phyloP scores from a whole-genome alignment of 2,797 vertebrate species.

The Denticeps clupeoides region DNA sequence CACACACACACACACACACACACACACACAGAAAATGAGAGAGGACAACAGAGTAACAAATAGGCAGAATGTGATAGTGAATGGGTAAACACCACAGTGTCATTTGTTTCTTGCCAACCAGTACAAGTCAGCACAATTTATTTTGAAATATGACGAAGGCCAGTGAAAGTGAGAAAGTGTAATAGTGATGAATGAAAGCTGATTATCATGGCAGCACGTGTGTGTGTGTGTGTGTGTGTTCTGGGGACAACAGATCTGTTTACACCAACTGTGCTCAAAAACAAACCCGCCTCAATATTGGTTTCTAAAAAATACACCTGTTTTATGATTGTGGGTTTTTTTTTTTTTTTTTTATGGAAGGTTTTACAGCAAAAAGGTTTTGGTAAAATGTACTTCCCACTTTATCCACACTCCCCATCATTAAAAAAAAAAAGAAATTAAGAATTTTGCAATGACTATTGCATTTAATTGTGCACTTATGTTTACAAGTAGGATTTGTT shows the following conservation, averaged over 20 bases:
- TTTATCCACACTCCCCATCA: too few species aligned
- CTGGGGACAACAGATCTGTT: constrained; percentile 56
- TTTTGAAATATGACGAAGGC: constrained; percentile 68
- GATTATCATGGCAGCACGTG: constrained; percentile 46
- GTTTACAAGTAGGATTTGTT: too few species aligned
- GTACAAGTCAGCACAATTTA: constrained; percentile 73
- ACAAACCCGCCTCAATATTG: too few species aligned
- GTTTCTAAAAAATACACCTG: too few species aligned
- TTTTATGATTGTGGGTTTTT: too few species aligned
- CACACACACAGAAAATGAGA: neutral
- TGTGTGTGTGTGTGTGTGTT: neutral
- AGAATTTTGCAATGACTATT: too few species aligned
- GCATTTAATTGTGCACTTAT: too few species aligned
- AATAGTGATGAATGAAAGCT: constrained; percentile 75
- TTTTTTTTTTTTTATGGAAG: too few species aligned
- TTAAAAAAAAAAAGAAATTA: too few species aligned
- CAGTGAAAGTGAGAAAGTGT: constrained; percentile 58
- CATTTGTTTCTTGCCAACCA: constrained; percentile 71
- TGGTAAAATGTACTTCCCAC: too few species aligned
- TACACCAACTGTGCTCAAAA: constrained; percentile 41
- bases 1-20: constrained; percentile 4
- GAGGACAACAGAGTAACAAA: neutral
- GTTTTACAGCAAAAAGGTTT: too few species aligned
- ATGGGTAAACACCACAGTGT: constrained; percentile 60
- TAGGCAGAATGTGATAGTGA: constrained; percentile 56